phyloP scores from a whole-genome alignment of 2,797 vertebrate genomes.

The Acipenser oxyrinchus region DNA sequence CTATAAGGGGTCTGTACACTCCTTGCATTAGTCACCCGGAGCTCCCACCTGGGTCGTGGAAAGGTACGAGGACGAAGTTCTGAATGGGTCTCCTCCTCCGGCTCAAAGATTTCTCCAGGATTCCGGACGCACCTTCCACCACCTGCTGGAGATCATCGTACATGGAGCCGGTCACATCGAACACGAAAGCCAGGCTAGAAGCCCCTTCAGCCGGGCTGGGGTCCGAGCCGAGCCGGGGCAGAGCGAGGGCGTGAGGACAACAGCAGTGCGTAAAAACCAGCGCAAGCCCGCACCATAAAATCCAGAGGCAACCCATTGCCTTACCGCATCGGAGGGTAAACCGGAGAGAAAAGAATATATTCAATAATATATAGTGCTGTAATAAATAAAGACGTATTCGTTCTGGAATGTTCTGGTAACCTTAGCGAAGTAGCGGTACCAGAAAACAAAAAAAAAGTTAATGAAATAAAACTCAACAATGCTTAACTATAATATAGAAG shows the following conservation, averaged over 20 bases:
- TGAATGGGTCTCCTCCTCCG: constrained; percentile 68
- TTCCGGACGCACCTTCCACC: constrained; percentile 85
- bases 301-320: constrained; percentile 41
- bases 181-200: constrained; percentile 83
- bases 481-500: too few relatives aligned
- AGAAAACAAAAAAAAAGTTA: too few relatives aligned
- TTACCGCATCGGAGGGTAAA: constrained; percentile 42
- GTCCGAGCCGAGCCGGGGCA: constrained; percentile 35
- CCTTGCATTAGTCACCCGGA: too few relatives aligned
- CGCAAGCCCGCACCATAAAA: constrained; percentile 42
- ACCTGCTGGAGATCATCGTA: constrained; percentile 94
- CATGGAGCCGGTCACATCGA: constrained; percentile 93
- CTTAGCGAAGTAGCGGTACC: too few relatives aligned
- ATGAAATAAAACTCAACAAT: too few relatives aligned
- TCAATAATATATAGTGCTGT: too few relatives aligned
- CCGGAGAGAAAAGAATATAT: background rate
- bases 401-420: too few relatives aligned
- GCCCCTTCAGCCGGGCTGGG: constrained; percentile 46
- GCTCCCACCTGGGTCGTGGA: constrained; percentile 86
- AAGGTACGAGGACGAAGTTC: constrained; percentile 85
- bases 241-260: constrained; percentile 23
- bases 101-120: constrained; percentile 76
- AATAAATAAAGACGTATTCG: too few relatives aligned
- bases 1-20: too few relatives aligned
- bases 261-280: constrained; percentile 20